Evolutionary conservation across 2,797 vertebrate genomes (phyloP).

Genomic region (Premnoplex brunnescens): DNA sequence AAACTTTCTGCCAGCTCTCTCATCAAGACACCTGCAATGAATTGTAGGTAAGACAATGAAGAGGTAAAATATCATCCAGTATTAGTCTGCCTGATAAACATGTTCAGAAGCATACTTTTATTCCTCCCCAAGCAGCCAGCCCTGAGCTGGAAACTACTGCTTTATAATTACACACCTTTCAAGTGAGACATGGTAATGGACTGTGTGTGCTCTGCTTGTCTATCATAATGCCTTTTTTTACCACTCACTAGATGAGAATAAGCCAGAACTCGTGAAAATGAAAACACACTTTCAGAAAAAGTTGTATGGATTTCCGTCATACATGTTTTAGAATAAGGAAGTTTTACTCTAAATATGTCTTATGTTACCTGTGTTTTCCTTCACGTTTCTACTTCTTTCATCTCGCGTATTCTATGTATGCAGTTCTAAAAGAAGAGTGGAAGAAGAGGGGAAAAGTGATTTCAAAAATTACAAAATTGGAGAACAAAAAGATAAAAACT

Average conservation of each 20-base stretch:
- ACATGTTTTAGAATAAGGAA: background rate
- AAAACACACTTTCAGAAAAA: background rate
- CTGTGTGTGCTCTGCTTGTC: background rate
- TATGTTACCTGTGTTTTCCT: background rate
- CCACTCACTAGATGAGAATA: background rate
- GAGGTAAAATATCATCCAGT: background rate
- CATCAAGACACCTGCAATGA: background rate
- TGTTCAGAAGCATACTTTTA: background rate
- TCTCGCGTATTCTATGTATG: background rate
- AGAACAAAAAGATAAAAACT: background rate
- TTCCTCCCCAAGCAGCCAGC: background rate
- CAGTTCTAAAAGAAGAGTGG: background rate
- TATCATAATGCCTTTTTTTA: background rate
- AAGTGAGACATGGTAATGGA: background rate
- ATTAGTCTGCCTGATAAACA: background rate
- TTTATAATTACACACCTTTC: background rate
- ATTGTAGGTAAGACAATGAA: background rate
- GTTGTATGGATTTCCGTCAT: rapidly evolving
- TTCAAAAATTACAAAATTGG: background rate
- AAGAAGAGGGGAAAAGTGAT: background rate
- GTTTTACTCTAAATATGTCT: background rate
- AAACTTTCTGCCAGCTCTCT: background rate
- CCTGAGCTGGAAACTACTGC: background rate
- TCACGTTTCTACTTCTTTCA: background rate
- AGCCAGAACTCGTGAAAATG: background rate